These are phyloP conservation scores for Lucinisca nassula DNA, from an alignment of 2,888 invertebrate genomes.

Conservation along the genomic window DNA sequence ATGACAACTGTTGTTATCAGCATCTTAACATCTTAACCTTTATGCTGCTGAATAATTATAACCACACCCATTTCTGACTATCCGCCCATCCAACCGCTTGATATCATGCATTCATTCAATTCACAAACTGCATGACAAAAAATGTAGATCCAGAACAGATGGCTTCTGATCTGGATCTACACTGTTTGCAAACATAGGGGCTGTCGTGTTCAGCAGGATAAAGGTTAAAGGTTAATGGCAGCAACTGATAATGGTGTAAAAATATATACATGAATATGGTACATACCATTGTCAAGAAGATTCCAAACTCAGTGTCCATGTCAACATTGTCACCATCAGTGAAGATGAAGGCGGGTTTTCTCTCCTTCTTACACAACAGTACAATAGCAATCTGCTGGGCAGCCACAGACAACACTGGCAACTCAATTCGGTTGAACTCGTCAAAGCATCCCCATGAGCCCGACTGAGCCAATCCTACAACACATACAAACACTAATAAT, in stretches of 20 bases:
- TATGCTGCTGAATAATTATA: too few relatives aligned
- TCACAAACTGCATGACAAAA: too few relatives aligned
- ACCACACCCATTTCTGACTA: too few relatives aligned
- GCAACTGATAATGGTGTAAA: neutral
- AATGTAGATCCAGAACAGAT: neutral
- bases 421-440: constrained; percentile 97
- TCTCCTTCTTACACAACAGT: constrained; percentile 97
- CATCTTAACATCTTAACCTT: too few relatives aligned
- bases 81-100: too few relatives aligned
- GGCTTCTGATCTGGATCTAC: neutral
- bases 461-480: constrained; percentile 94
- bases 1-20: too few relatives aligned
- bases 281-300: constrained; percentile 98
- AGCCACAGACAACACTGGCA: constrained; percentile 97
- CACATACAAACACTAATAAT: neutral
- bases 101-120: too few relatives aligned
- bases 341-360: constrained; percentile 96
- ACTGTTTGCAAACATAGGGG: neutral
- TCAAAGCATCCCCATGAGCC: constrained; percentile 99
- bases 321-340: constrained; percentile 98
- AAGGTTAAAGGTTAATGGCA: neutral
- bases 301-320: constrained; percentile 98
- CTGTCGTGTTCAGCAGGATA: neutral
- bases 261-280: too few relatives aligned
- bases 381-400: constrained; percentile 98